Conservation (phyloP, 2,888 invertebrate species). For the Synanthedon formicaeformis region DNA sequence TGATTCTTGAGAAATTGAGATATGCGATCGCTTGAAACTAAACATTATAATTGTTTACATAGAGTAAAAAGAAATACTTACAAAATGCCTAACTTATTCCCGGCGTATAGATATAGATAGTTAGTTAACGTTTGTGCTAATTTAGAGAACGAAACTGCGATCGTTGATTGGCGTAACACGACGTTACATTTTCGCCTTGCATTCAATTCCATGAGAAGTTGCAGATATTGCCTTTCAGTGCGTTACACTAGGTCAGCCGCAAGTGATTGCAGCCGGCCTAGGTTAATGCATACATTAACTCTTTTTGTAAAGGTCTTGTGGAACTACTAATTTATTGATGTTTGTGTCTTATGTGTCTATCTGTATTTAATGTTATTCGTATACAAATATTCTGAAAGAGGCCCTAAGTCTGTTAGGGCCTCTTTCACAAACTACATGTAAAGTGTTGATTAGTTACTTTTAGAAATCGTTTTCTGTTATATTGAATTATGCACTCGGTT, state of each 20-base stretch:
- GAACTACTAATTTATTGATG: background rate
- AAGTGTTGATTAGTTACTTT: no score
- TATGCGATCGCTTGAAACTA: no score
- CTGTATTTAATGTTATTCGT: no score
- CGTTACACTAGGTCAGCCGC: conserved; percentile 44
- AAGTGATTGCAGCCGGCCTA: conserved; percentile 10
- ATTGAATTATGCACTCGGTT: no score
- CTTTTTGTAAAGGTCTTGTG: background rate
- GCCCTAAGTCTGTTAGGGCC: no score
- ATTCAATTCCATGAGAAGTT: conserved; percentile 63
- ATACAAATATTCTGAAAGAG: no score
- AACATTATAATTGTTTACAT: no score
- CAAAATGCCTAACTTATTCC: no score
- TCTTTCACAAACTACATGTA: no score
- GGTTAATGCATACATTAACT: background rate
- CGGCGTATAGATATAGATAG: conserved; percentile 20
- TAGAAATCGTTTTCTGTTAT: no score
- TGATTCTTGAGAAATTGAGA: conserved; percentile 13
- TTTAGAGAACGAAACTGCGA: conserved; percentile 59
- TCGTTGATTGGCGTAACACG: conserved; percentile 59
- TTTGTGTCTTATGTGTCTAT: no score
- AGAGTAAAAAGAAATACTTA: no score
- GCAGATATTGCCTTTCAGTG: conserved; percentile 48
- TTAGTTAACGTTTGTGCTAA: conserved; percentile 44
- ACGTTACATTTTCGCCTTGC: conserved; percentile 63